Evolutionary conservation across 1,140 invertebrate genomes (phyloP).

Genomic region (Zaprionus kolodkinae): DNA sequence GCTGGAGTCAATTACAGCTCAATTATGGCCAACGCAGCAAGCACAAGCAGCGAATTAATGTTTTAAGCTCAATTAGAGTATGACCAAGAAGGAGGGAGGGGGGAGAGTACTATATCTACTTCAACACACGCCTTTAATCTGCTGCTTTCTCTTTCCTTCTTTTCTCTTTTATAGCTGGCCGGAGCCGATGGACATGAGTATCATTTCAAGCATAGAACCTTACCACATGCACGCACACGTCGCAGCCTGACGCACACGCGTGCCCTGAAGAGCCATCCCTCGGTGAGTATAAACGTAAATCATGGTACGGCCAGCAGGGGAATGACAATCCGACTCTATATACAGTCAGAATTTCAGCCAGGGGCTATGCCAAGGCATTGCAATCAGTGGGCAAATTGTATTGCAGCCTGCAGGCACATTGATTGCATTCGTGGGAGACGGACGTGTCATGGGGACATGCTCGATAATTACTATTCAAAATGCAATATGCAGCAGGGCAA

Average conservation of each 20-base stretch:
- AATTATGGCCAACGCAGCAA: conserved; percentile 59
- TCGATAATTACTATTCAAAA: conserved; percentile 61
- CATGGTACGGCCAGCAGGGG: no score
- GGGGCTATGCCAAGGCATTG: neutral
- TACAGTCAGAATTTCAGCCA: conserved; percentile 23
- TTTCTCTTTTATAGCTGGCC: conserved; percentile 85
- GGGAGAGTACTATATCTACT: conserved; percentile 32
- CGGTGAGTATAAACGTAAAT: conserved; percentile 88
- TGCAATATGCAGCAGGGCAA: conserved; percentile 28
- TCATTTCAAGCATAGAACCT: conserved; percentile 94
- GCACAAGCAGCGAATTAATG: conserved; percentile 61
- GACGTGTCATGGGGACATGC: conserved; percentile 58
- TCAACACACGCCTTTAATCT: conserved; percentile 12
- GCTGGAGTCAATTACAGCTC: conserved; percentile 70
- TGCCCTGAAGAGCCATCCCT: conserved; percentile 93
- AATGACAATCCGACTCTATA: no score
- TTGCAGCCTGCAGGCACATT: conserved; percentile 34
- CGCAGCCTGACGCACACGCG: conserved; percentile 94
- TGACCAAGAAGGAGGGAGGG: neutral
- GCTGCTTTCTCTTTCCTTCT: conserved; percentile 10
- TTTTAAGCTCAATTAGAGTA: conserved; percentile 71
- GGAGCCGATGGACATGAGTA: conserved; percentile 95
- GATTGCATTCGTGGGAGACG: conserved; percentile 54
- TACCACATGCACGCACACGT: conserved; percentile 93
- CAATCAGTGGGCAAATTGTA: conserved; percentile 46